Conservation (phyloP, 2,888 invertebrate genomes). For the Stenotaenia linearis region DNA sequence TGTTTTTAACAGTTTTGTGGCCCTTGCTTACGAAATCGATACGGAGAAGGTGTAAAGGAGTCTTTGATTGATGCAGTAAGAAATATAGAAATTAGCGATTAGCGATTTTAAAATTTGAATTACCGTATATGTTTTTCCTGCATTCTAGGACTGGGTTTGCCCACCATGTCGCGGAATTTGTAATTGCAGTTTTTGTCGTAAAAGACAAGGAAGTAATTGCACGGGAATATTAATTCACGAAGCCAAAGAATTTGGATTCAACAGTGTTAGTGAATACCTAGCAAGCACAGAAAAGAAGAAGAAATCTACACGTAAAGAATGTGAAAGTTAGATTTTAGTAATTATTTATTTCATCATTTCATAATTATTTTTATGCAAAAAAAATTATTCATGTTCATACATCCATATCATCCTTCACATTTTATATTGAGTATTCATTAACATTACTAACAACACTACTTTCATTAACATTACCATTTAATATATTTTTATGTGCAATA, state of each 20-base stretch:
- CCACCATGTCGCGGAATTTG: conserved; percentile 57
- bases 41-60: conserved; percentile 54
- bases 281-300: too few relatives aligned
- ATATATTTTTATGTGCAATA: too few relatives aligned
- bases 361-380: too few relatives aligned
- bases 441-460: too few relatives aligned
- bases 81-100: conserved; percentile 13
- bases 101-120: not conserved
- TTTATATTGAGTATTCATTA: too few relatives aligned
- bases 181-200: conserved; percentile 57
- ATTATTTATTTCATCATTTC: too few relatives aligned
- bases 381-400: too few relatives aligned
- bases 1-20: conserved; percentile 53
- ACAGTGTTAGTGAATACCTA: conserved; percentile 34
- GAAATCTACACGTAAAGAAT: too few relatives aligned
- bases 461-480: too few relatives aligned
- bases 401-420: too few relatives aligned
- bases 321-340: too few relatives aligned
- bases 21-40: conserved; percentile 55
- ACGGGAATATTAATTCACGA: conserved; percentile 35
- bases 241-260: conserved; percentile 32
- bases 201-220: conserved; percentile 48
- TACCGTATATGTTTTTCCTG: not conserved
- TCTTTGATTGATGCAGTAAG: conserved; percentile 53
- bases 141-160: conserved; percentile 48